These are phyloP conservation scores for Phenganax stokvisi DNA, from an alignment of 92 coral and sea anemone species.

Conservation along the genomic window DNA sequence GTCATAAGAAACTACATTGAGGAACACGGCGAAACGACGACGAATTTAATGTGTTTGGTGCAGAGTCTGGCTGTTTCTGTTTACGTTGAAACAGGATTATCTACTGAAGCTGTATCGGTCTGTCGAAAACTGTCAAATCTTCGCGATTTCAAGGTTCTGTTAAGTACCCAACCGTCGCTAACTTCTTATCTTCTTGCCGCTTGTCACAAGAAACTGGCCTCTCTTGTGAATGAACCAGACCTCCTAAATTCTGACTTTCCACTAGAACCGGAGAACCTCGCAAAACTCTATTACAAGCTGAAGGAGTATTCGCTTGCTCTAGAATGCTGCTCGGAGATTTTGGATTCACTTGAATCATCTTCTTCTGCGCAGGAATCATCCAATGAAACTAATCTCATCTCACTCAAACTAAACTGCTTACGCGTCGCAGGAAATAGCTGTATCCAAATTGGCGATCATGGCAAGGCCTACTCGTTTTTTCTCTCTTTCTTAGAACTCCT, in stretches of 20 bases:
- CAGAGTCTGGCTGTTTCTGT: constrained; percentile 3
- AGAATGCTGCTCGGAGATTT: neutral
- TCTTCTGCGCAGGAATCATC: neutral
- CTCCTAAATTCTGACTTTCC: constrained; percentile 14
- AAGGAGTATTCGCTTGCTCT: neutral
- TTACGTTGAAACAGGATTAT: neutral
- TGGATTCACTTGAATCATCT: neutral
- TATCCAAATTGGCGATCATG: neutral
- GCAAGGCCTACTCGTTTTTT: neutral
- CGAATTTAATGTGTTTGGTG: neutral
- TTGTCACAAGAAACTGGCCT: constrained; percentile 1
- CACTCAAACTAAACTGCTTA: neutral
- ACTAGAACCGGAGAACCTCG: neutral
- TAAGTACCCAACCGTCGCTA: neutral
- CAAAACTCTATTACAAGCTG: neutral
- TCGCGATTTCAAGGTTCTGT: neutral
- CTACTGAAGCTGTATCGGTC: neutral
- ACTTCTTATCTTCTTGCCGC: constrained; percentile 9
- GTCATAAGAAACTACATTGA: constrained; percentile 8
- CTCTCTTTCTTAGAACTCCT: neutral
- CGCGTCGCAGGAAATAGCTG: constrained; percentile 1
- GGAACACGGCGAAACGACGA: constrained; percentile 6
- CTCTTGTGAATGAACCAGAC: constrained; percentile 6
- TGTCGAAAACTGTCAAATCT: constrained; percentile 4
- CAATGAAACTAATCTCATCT: neutral